A percentile compares a stretch with the other conserved stretches of the same genome.
phyloP scores from a whole-genome alignment of 2,888 invertebrate species.

The Allacma fusca region DNA sequence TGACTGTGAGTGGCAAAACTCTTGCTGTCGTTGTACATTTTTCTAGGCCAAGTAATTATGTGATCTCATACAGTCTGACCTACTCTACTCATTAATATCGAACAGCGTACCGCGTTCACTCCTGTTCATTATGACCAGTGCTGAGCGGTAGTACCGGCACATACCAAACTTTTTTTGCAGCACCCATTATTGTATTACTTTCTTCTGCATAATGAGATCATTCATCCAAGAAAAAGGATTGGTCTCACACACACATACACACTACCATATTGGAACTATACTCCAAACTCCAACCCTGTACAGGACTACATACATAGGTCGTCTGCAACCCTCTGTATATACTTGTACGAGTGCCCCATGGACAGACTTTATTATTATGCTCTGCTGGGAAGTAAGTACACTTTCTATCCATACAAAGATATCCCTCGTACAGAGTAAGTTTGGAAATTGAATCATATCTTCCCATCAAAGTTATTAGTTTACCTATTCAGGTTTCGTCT shows the following conservation, averaged over 20 bases:
- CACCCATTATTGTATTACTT: neutral
- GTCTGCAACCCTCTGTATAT: too few species aligned
- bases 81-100: conserved; percentile 54
- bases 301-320: neutral
- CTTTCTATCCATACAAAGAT: neutral
- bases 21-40: conserved; percentile 5
- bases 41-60: conserved; percentile 51
- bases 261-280: too few species aligned
- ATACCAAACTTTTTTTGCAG: conserved; percentile 14
- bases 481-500: conserved; percentile 5
- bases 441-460: conserved; percentile 8
- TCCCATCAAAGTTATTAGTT: neutral
- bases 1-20: too few species aligned
- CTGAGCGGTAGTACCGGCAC: neutral
- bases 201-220: conserved; percentile 16
- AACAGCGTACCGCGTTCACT: conserved; percentile 42
- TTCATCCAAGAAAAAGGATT: conserved; percentile 5
- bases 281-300: neutral
- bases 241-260: neutral
- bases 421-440: neutral
- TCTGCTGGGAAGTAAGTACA: too few species aligned
- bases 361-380: too few species aligned
- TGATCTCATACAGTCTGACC: conserved; percentile 46
- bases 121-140: neutral
- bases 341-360: too few species aligned